Base-by-base conservation (phyloP, 2,888 invertebrate genomes). In the Lathronympha strigana region DNA sequence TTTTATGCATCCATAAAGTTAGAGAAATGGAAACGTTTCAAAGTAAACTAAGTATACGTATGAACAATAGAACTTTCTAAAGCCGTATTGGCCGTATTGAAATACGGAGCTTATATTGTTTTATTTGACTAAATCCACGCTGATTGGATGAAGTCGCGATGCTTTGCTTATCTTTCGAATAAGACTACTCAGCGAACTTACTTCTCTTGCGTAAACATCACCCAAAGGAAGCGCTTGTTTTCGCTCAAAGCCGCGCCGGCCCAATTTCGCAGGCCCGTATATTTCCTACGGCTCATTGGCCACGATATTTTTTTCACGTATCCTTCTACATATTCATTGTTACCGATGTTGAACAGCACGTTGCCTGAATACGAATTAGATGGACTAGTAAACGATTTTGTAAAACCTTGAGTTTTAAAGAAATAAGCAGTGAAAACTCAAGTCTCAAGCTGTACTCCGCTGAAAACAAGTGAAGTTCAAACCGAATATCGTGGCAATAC, bases 281-380 rank as follows among this genome's bases (percentile, higher is more conserved):
- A 60, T 67, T 71, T 68, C 64, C 66, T 54, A 69, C 69, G 70
- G 54, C 36, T 71, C 69, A 69, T 62, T 67, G 64, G 61, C n/a
- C 69, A 69, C 66, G 62, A 67, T 49, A 53, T 61, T 66, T 51
- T 60, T 66, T 61, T 54, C 50, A 66, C 53, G 63, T 66, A 61
- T 61, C 61, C 61, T 66, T 61, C 36, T 61, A 23, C 45, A 47
- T 38, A 51, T 63, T 57, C 31, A 58, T 58, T 60, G 63, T 67
- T 47, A 25, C 36, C 47, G 38, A 53, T 40, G 47, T 49, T 49
- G 21, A 57, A 57, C 38, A 28, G 51, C 36, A 47, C 66, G 53
- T 54, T 54, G n/a, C 31, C 54, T 49, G 66, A 61, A 66, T 66
- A 66, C 23, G 31, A 61, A 61, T 47, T 31, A 53, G 38, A n/a